Evolutionary conservation across 1,140 invertebrate species (phyloP).

Genomic region (Stratiolaelaps scimitus): DNA sequence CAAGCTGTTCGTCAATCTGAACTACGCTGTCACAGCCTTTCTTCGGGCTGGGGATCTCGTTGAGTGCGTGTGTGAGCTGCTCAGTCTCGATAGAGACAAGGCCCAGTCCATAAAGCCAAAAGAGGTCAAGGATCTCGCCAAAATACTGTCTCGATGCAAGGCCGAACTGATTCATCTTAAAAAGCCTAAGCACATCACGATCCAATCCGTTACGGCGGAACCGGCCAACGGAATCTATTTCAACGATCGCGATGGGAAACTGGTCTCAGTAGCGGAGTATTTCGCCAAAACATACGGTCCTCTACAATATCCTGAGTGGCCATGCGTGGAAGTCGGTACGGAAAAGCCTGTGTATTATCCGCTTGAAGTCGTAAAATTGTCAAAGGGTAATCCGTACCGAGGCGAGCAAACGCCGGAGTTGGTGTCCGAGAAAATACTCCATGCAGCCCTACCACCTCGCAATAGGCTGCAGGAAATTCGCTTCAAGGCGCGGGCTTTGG

Average conservation of each 20-base stretch:
- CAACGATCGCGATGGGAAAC: neutral
- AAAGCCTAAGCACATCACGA: neutral
- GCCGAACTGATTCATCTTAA: neutral
- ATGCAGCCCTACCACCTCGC: neutral
- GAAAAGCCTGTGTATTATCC: neutral
- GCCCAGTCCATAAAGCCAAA: neutral
- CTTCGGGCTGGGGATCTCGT: neutral
- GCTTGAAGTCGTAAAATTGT: neutral
- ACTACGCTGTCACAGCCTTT: neutral
- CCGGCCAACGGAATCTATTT: neutral
- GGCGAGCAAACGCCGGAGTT: neutral
- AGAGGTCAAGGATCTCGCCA: neutral
- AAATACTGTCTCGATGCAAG: neutral
- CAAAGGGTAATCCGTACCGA: neutral
- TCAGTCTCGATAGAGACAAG: neutral
- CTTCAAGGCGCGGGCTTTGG: neutral
- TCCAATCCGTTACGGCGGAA: neutral
- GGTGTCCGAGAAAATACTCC: neutral
- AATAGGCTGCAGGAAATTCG: constrained; percentile 5
- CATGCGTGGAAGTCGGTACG: neutral
- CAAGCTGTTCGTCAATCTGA: neutral
- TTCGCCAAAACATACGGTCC: neutral
- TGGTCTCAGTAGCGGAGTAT: neutral
- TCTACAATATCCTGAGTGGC: neutral
- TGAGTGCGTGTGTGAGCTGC: neutral